These are phyloP conservation scores for Manacus vitellinus DNA, from an alignment of 2,113 vertebrate genomes.

Conservation along the genomic window DNA sequence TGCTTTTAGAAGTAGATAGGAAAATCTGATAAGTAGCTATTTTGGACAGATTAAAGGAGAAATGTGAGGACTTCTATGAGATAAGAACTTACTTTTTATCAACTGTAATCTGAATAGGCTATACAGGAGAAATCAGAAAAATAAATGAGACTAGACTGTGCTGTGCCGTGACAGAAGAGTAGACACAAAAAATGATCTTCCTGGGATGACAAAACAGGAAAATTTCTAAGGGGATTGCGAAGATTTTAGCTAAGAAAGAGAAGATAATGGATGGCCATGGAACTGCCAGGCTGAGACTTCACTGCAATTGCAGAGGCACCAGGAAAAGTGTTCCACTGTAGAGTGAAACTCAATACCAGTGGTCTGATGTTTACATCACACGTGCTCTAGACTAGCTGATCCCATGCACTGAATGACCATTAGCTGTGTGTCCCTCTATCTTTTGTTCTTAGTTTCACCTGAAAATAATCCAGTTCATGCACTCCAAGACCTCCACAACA, in stretches of 20 bases:
- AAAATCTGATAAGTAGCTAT: neutral
- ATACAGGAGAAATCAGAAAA: slow-evolving; percentile 62
- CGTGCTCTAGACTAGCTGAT: neutral
- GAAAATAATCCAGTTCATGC: neutral
- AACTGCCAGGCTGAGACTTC: neutral
- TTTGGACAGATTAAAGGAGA: slow-evolving; percentile 40
- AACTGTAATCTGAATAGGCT: slow-evolving; percentile 62
- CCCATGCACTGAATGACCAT: neutral
- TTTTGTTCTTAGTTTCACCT: neutral
- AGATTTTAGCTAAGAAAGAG: neutral
- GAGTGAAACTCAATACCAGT: neutral
- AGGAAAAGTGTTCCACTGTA: neutral
- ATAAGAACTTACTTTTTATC: slow-evolving; percentile 57
- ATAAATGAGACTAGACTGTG: slow-evolving; percentile 43
- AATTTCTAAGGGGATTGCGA: neutral
- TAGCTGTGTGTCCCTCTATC: neutral
- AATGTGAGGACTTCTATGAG: slow-evolving; percentile 1
- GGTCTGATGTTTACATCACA: neutral
- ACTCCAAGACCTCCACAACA: neutral
- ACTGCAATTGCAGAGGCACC: neutral
- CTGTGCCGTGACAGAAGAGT: neutral
- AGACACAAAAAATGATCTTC: neutral
- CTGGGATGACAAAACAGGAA: neutral
- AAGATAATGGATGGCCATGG: neutral
- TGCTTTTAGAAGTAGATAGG: slow-evolving; percentile 17